Conservation (phyloP, 2,888 invertebrate species). For the Cephus pulcher region DNA sequence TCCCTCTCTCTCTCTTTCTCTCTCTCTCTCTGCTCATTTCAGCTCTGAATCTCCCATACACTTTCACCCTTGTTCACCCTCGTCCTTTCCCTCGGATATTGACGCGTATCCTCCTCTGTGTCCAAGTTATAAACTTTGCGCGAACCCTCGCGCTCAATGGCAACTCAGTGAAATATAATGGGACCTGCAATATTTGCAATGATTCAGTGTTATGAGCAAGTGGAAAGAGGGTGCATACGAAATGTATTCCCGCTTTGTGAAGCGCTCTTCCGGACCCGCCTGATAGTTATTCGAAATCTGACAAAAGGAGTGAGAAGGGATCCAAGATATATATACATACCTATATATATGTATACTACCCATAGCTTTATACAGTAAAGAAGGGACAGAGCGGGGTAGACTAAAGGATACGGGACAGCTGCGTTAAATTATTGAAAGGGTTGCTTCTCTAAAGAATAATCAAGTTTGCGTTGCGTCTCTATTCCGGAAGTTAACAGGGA, state of each 20-base stretch:
- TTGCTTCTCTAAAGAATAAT: neutral
- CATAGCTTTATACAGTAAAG: too few species aligned
- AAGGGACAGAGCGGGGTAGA: too few species aligned
- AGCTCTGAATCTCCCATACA: neutral
- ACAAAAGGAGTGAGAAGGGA: neutral
- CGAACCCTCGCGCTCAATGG: too few species aligned
- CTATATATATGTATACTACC: too few species aligned
- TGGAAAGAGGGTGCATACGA: slow-evolving; percentile 41
- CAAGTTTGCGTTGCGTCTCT: neutral
- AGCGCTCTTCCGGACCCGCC: neutral
- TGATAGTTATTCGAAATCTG: neutral
- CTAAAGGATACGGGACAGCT: too few species aligned
- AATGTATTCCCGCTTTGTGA: slow-evolving; percentile 37
- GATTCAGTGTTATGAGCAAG: slow-evolving; percentile 27
- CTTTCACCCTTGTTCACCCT: neutral
- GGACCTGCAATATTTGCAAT: slow-evolving; percentile 25
- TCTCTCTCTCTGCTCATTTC: neutral
- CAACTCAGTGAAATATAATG: slow-evolving; percentile 13
- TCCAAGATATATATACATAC: neutral
- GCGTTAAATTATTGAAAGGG: neutral
- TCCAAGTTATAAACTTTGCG: too few species aligned
- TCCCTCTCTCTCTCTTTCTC: neutral
- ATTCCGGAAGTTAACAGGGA: too few species aligned
- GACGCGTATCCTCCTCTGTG: too few species aligned
- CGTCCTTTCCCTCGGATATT: neutral